A percentile compares a stretch with the other conserved stretches of the same genome.
Evolutionary conservation across 2,797 vertebrate species (phyloP).

Genomic region (Tiaroga cobitis): DNA sequence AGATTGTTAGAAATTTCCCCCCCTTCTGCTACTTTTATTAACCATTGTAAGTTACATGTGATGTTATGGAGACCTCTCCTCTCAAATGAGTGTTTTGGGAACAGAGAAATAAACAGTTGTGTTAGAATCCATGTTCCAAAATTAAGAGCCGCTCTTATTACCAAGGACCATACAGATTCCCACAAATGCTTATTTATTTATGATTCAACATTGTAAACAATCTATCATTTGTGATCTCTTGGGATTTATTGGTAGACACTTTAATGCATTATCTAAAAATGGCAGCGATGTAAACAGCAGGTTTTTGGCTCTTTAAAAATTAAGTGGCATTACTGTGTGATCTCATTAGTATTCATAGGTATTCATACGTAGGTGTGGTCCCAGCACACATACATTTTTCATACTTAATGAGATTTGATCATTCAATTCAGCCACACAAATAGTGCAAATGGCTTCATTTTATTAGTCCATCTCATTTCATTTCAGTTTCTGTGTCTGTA

Average conservation of each 20-base stretch:
- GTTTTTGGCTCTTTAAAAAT: not conserved
- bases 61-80: slow-evolving; percentile 5
- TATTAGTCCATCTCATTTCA: not conserved
- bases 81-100: slow-evolving; percentile 31
- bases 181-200: not conserved
- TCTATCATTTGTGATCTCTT: not conserved
- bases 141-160: not conserved
- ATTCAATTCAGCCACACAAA: not conserved
- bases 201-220: not conserved
- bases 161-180: not conserved
- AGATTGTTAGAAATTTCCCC: slow-evolving; percentile 33
- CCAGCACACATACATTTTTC: not conserved
- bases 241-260: not conserved
- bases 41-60: slow-evolving; percentile 4
- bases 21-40: slow-evolving; percentile 46
- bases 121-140: not conserved
- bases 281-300: not conserved
- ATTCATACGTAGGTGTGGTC: not conserved
- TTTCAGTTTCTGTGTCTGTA: not conserved
- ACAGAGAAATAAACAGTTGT: slow-evolving; percentile 5
- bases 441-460: not conserved
- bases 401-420: not conserved
- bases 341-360: not conserved
- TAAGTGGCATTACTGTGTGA: not conserved
- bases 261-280: not conserved